Percentiles rank a stretch among this genome's conserved stretches.
Evolutionary conservation across 2,113 vertebrate species (phyloP).

Genomic region (Camelus bactrianus): DNA sequence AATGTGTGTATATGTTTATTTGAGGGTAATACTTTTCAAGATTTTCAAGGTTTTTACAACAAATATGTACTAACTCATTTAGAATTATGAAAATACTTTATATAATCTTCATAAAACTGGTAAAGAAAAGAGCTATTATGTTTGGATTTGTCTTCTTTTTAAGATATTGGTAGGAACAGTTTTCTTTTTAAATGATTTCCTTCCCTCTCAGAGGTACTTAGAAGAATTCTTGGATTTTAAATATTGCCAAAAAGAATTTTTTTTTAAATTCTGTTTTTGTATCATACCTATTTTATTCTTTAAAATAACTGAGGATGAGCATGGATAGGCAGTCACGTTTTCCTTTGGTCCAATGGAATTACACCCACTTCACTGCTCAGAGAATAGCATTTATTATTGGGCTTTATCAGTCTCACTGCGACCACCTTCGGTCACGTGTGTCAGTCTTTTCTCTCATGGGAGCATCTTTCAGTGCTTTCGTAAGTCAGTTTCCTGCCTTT

Average conservation of each 20-base stretch:
- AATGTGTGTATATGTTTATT: not conserved
- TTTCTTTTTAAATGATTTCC: slow-evolving; percentile 10
- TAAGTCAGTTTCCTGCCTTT: not conserved
- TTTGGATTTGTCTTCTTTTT: not conserved
- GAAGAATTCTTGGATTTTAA: not conserved
- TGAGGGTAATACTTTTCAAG: not conserved
- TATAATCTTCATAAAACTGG: not conserved
- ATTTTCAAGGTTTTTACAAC: not conserved
- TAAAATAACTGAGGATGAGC: not conserved
- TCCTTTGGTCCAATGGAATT: not conserved
- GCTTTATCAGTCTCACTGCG: not conserved
- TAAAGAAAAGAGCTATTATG: not conserved
- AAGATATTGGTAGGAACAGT: not conserved
- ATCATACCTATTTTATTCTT: not conserved
- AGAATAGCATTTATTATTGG: not conserved
- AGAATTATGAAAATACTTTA: not conserved
- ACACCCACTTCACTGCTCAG: not conserved
- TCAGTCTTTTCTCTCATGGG: not conserved
- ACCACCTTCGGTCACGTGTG: not conserved
- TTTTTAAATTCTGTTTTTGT: not conserved
- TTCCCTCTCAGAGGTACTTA: not conserved
- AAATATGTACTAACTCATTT: not conserved
- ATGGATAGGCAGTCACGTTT: not conserved
- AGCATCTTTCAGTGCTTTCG: not conserved
- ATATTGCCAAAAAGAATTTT: not conserved